A percentile compares a stretch with the other conserved stretches of the same genome.
These are phyloP conservation scores for Periplaneta americana DNA, from an alignment of 1,140 invertebrate genomes.

Conservation along the genomic window DNA sequence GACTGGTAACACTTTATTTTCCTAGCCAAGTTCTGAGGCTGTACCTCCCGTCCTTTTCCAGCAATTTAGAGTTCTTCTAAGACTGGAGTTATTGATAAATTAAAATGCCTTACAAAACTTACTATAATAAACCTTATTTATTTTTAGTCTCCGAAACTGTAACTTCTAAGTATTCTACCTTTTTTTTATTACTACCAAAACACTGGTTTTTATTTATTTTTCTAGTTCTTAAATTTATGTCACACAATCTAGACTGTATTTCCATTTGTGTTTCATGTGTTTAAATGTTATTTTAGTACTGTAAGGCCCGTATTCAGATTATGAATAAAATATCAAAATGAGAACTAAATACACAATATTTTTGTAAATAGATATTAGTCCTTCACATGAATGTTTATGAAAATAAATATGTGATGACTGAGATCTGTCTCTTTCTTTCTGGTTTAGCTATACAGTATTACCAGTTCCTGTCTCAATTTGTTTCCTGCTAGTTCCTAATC, in stretches of 20 bases:
- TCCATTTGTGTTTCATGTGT: neutral
- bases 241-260: neutral
- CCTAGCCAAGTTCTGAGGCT: too few relatives aligned
- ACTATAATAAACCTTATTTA: neutral
- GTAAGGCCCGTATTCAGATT: neutral
- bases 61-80: too few relatives aligned
- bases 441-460: too few relatives aligned
- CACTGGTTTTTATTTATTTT: neutral
- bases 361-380: neutral
- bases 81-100: too few relatives aligned
- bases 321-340: neutral
- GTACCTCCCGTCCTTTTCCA: too few relatives aligned
- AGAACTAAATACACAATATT: neutral
- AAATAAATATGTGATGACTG: neutral
- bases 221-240: neutral
- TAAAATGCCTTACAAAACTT: too few relatives aligned
- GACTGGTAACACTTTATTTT: too few relatives aligned
- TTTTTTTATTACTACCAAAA: neutral
- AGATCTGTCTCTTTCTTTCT: neutral
- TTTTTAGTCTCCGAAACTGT: neutral
- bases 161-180: neutral
- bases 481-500: too few relatives aligned
- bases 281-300: neutral
- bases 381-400: neutral
- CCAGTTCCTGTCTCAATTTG: too few relatives aligned